Evolutionary conservation across 2,113 vertebrate species (phyloP).

Genomic region (Baryphthengus martii): DNA sequence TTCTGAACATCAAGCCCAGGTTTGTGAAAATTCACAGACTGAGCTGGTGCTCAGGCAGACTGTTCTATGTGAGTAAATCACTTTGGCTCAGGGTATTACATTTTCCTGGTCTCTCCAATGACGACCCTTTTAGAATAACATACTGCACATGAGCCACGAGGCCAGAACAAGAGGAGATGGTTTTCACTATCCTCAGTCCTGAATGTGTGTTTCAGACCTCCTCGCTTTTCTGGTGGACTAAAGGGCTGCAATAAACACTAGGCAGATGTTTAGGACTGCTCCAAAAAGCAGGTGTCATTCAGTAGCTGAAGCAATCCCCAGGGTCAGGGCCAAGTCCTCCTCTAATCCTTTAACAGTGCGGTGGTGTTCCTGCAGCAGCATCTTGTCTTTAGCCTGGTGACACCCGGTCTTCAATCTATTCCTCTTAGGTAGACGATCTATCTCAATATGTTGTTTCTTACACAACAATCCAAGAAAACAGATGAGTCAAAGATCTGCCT

Average conservation of each 20-base stretch:
- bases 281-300: neutral
- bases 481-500: neutral
- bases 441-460: neutral
- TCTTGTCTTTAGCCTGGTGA: neutral
- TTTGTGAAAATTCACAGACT: neutral
- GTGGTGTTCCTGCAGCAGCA: neutral
- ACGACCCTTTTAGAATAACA: neutral
- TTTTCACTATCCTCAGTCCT: neutral
- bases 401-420: neutral
- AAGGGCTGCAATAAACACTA: neutral
- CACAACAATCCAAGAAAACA: neutral
- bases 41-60: neutral
- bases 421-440: neutral
- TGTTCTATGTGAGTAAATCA: neutral
- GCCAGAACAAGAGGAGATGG: neutral
- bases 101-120: neutral
- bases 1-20: neutral
- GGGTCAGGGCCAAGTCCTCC: accelerated
- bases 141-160: neutral
- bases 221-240: neutral
- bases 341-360: neutral
- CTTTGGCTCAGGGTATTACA: neutral
- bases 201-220: neutral
- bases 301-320: neutral
- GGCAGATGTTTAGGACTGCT: neutral